Conservation (phyloP, 2,113 vertebrate species). For the Gallinago undulata region DNA sequence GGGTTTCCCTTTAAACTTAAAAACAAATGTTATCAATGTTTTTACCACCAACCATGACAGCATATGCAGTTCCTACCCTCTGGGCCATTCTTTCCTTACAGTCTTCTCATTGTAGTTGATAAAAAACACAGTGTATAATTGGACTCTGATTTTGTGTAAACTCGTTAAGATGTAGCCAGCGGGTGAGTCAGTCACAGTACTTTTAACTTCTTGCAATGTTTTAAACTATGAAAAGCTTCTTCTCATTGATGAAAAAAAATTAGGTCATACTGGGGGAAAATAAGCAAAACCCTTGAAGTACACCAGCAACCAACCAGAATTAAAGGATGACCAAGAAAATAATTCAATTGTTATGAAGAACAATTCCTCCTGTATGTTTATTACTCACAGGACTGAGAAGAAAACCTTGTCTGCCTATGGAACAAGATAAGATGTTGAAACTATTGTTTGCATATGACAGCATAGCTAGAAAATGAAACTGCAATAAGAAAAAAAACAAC, state of each 20-base stretch:
- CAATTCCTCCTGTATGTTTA: not conserved
- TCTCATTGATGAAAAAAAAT: not conserved
- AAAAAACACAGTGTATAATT: conserved; percentile 51
- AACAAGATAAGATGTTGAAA: not conserved
- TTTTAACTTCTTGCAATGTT: conserved; percentile 39
- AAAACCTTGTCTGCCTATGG: not conserved
- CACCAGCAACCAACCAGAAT: not conserved
- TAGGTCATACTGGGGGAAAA: not conserved
- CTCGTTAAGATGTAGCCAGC: conserved; percentile 41
- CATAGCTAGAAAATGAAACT: not conserved
- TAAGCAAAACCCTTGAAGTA: not conserved
- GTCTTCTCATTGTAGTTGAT: not conserved
- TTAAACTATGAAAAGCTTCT: not conserved
- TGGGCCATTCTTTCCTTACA: not conserved
- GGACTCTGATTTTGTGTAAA: conserved; percentile 42
- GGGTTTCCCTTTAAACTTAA: conserved; percentile 15
- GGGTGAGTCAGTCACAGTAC: not conserved
- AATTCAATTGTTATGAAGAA: not conserved
- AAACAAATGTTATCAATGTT: not conserved
- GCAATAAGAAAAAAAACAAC: not conserved
- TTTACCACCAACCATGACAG: not conserved
- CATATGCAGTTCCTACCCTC: not conserved
- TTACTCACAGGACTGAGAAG: not conserved
- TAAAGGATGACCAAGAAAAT: not conserved
- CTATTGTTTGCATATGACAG: not conserved